Evolutionary conservation across 2,113 vertebrate genomes (phyloP).

Genomic region (Corythaixoides concolor): DNA sequence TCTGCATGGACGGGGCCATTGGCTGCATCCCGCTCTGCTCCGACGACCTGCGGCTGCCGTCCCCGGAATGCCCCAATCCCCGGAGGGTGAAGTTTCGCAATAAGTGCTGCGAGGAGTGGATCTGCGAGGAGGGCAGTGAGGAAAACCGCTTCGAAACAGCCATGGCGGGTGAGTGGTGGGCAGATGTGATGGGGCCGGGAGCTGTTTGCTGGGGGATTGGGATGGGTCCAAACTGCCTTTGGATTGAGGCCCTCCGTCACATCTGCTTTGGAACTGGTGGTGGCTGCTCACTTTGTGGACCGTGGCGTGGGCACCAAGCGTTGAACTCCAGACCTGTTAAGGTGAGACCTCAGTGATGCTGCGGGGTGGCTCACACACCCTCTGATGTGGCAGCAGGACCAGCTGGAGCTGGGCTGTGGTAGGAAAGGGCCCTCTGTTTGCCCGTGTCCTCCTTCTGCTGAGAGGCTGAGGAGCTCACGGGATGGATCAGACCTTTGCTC

Average conservation of each 20-base stretch:
- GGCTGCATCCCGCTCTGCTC: constrained; percentile 78
- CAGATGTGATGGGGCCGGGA: accelerated
- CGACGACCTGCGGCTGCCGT: constrained; percentile 61
- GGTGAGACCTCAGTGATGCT: neutral
- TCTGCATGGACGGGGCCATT: constrained; percentile 80
- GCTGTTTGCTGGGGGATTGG: neutral
- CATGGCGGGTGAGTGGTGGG: constrained; percentile 45
- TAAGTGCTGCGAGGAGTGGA: constrained; percentile 83
- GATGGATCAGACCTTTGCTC: neutral
- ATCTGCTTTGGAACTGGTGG: neutral
- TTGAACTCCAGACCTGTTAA: neutral
- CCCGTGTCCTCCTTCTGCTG: neutral
- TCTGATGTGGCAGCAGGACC: neutral
- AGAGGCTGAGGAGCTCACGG: neutral
- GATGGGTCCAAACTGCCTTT: neutral
- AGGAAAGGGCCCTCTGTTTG: neutral
- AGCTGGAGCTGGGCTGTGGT: neutral
- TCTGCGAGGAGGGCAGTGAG: constrained; percentile 60
- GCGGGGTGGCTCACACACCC: neutral
- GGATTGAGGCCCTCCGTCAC: accelerated
- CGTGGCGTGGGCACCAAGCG: accelerated
- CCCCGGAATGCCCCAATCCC: constrained; percentile 72
- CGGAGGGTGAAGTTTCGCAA: constrained; percentile 62
- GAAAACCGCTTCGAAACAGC: constrained; percentile 46
- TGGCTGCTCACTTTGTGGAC: neutral